Percentiles rank a stretch among this genome's conserved stretches.
Conservation (phyloP, 2,113 vertebrate genomes). For the Hydrolagus affinis region DNA sequence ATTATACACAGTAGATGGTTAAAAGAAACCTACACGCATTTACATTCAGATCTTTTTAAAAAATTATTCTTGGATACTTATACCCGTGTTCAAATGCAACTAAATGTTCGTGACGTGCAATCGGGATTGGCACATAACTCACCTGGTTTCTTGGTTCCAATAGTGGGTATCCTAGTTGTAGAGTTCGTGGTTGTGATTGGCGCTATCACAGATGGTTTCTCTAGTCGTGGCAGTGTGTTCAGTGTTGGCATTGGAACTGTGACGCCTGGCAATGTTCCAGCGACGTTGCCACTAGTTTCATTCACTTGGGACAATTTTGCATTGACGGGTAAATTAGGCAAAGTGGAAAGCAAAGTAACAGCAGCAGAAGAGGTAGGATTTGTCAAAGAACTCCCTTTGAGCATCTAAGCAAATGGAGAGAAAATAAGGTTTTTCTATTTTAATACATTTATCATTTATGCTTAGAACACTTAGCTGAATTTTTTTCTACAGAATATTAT, state of each 20-base stretch:
- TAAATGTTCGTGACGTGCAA: background rate
- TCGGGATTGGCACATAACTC: background rate
- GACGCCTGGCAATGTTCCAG: background rate
- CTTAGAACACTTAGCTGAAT: too few relatives aligned
- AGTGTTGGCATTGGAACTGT: background rate
- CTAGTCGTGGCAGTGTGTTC: background rate
- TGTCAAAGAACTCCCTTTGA: background rate
- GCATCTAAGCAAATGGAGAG: background rate
- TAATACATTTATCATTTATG: too few relatives aligned
- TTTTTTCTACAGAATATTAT: background rate
- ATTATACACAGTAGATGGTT: too few relatives aligned
- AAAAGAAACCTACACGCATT: too few relatives aligned
- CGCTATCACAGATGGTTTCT: background rate
- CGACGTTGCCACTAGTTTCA: background rate
- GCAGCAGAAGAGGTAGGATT: background rate
- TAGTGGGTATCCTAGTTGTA: background rate
- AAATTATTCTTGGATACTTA: background rate
- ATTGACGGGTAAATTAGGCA: background rate
- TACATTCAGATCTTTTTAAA: background rate
- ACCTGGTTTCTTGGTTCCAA: background rate
- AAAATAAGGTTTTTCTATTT: background rate
- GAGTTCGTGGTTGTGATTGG: background rate
- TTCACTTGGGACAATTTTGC: conserved; percentile 5
- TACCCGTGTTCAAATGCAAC: background rate
- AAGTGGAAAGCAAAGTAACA: background rate